Base-by-base conservation (phyloP, 2,888 invertebrate genomes). In the Sialis lutaria region DNA sequence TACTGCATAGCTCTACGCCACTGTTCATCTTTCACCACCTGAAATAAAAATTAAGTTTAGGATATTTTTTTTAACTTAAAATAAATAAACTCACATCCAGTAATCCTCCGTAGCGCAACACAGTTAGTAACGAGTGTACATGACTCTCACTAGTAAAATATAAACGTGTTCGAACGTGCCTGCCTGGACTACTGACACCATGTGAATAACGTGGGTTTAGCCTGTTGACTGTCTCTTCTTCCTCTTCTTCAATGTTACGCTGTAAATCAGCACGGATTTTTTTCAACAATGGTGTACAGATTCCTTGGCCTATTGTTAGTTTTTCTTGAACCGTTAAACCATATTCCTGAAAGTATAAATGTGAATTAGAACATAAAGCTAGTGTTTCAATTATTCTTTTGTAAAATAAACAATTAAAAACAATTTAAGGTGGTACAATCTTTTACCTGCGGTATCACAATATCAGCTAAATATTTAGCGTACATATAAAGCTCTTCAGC, bases 101-200 rank as follows among this genome's bases (percentile, higher is more conserved):
- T 47, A 96, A 67, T 22, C 90, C 92, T 8, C 96, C 96, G 63
- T 86, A 92, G 52, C 96, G 75, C 45, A 99, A 74, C 49, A 97
- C 89, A 4, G 96, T 97, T 53, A 99, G 77, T 51, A 99, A 69
- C 7, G 96, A 97, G 68, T 99, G 98, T 51, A 98, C 92, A 68
- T 99, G 98, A 62, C 93, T 93, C 71, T 98, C 98, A 64, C 95
- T 96, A 2, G 98, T 99, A 67, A 98, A 99, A 70, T 99, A 99
- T 40, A 99, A 74, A n/a, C 98, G 77, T 6, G 97, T 98, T 52
- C 97, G 77, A 31, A 98, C 98, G 70, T 98, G 97, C 40, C 98
- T 75, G 42, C 96, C 93, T 31, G 98, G 98, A 58, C 95, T 93
- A 39, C 95, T 91, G 52, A 98, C 97, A 40, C 97, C 97, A 65